phyloP scores from a whole-genome alignment of 2,113 vertebrate genomes.

The Colaptes auratus region DNA sequence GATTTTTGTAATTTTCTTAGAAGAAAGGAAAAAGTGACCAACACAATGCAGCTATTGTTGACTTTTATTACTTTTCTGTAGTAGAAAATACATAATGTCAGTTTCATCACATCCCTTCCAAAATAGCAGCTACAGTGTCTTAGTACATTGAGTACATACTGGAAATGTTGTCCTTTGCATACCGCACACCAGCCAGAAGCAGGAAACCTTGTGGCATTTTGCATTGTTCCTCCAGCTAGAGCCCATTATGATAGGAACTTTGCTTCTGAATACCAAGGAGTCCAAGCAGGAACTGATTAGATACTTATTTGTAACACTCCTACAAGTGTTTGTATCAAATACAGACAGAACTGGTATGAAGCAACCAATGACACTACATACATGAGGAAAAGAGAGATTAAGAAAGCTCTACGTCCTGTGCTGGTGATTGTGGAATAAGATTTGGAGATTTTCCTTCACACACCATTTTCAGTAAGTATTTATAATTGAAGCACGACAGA shows the following conservation, averaged over 20 bases:
- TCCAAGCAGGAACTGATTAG: not conserved
- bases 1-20: not conserved
- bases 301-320: not conserved
- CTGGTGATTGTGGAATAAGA: not conserved
- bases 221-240: not conserved
- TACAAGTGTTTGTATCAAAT: not conserved
- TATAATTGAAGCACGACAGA: not conserved
- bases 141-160: not conserved
- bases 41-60: not conserved
- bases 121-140: not conserved
- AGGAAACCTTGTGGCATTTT: not conserved
- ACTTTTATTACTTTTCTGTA: not conserved
- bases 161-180: not conserved
- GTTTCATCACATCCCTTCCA: no score
- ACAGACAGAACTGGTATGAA: not conserved
- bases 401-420: not conserved
- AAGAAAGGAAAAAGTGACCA: not conserved
- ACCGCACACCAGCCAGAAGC: not conserved
- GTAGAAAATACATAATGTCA: not conserved
- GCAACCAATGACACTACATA: rapidly evolving
- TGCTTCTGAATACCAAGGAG: not conserved
- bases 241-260: not conserved
- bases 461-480: not conserved
- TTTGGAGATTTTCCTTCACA: not conserved
- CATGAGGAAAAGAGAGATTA: not conserved